phyloP scores from a whole-genome alignment of 2,888 invertebrate genomes.

The Drosophila pseudotakahashii region DNA sequence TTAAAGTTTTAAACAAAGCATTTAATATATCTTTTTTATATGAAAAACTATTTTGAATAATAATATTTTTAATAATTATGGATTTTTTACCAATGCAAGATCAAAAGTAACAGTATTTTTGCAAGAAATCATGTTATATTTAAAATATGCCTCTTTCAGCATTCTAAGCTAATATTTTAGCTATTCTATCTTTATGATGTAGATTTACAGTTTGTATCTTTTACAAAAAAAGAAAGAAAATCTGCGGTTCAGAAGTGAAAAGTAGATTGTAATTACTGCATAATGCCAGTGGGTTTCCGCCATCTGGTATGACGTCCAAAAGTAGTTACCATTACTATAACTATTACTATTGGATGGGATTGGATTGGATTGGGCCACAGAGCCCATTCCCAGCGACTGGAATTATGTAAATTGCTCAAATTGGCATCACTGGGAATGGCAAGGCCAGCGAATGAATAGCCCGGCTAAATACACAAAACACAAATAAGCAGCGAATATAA shows the following conservation, averaged over 20 bases:
- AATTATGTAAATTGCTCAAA: conserved; percentile 69
- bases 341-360: conserved; percentile 26
- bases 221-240: background rate
- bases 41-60: too few species aligned
- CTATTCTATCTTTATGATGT: too few species aligned
- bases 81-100: too few species aligned
- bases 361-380: conserved; percentile 20
- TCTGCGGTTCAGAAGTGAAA: background rate
- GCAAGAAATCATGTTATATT: too few species aligned
- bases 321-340: conserved; percentile 24
- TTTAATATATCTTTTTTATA: too few species aligned
- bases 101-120: too few species aligned
- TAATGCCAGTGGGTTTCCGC: conserved; percentile 18
- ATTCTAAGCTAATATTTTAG: too few species aligned
- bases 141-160: too few species aligned
- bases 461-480: conserved; percentile 36
- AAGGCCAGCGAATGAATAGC: conserved; percentile 43
- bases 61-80: too few species aligned
- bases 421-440: conserved; percentile 36
- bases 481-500: conserved; percentile 54
- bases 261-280: conserved; percentile 5
- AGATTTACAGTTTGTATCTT: background rate
- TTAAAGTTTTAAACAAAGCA: too few species aligned
- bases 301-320: conserved; percentile 17
- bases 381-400: conserved; percentile 35